Evolutionary conservation across 2,113 vertebrate genomes (phyloP).

Genomic region (Ceuthmochares aereus): DNA sequence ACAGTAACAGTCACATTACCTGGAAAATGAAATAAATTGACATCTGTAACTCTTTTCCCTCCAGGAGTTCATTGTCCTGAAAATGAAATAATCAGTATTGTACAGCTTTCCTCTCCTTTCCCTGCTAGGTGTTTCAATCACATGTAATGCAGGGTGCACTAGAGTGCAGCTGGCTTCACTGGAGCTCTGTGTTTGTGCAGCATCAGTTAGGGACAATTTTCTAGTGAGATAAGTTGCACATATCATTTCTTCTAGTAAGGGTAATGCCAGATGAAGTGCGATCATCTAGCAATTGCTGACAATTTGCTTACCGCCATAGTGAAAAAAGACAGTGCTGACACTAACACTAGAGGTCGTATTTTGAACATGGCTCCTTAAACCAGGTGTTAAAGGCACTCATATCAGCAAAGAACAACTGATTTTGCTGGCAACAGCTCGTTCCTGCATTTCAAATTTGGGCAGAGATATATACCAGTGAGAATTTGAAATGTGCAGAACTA

Average conservation of each 20-base stretch:
- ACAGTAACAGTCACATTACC: background rate
- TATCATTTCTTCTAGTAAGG: background rate
- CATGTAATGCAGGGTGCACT: fast-evolving
- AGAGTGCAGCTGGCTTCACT: background rate
- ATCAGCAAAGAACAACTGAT: background rate
- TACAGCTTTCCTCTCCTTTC: background rate
- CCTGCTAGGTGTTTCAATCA: background rate
- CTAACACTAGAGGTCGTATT: background rate
- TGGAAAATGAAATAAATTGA: background rate
- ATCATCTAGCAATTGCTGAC: background rate
- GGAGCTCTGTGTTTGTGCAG: background rate
- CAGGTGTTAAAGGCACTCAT: background rate
- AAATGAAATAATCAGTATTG: background rate
- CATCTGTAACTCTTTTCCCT: background rate
- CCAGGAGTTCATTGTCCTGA: background rate
- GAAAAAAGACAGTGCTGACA: background rate
- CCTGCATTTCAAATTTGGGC: background rate
- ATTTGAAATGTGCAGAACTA: background rate
- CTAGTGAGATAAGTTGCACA: background rate
- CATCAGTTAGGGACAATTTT: background rate
- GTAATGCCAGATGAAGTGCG: background rate
- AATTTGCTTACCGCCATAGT: background rate
- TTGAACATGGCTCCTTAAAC: background rate
- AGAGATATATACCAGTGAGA: background rate
- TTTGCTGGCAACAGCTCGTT: background rate